Evolutionary conservation across 1,140 invertebrate genomes (phyloP).

Genomic region (Diploscapter pachys): DNA sequence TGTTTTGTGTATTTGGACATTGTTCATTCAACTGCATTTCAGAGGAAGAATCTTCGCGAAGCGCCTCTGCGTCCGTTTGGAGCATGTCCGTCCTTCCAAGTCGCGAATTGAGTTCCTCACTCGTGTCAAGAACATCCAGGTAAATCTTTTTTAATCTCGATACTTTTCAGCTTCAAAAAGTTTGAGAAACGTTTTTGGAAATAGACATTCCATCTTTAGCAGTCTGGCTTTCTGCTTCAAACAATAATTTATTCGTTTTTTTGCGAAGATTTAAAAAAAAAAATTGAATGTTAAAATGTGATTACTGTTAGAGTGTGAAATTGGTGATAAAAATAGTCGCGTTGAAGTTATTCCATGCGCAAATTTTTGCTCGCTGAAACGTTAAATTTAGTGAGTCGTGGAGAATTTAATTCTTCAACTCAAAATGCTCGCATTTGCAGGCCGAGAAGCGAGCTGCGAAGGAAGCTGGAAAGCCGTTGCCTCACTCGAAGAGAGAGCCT

Average conservation of each 20-base stretch:
- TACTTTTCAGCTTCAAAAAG: constrained; percentile 33
- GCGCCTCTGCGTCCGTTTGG: constrained; percentile 91
- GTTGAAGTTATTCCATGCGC: background rate
- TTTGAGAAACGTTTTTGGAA: background rate
- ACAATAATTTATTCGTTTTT: constrained; percentile 36
- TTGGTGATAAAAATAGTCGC: background rate
- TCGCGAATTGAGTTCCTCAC: constrained; percentile 91
- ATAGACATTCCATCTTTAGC: constrained; percentile 44
- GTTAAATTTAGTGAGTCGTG: constrained; percentile 17
- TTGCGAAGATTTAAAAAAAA: background rate
- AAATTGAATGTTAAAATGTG: background rate
- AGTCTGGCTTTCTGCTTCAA: constrained; percentile 40
- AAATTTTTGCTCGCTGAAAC: background rate
- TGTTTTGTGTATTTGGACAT: constrained; percentile 3
- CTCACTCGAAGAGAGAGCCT: constrained; percentile 38
- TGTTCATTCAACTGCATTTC: constrained; percentile 38
- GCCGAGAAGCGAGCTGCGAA: constrained; percentile 19
- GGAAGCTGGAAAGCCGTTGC: constrained; percentile 28
- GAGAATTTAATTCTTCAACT: background rate
- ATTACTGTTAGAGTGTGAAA: background rate
- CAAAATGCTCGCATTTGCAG: constrained; percentile 7
- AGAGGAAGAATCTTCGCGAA: constrained; percentile 80
- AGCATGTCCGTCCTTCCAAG: constrained; percentile 94
- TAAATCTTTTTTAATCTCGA: constrained; percentile 38
- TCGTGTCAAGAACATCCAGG: constrained; percentile 63